phyloP scores from a whole-genome alignment of 2,888 invertebrate species.

The Amblyjoppa proteus region DNA sequence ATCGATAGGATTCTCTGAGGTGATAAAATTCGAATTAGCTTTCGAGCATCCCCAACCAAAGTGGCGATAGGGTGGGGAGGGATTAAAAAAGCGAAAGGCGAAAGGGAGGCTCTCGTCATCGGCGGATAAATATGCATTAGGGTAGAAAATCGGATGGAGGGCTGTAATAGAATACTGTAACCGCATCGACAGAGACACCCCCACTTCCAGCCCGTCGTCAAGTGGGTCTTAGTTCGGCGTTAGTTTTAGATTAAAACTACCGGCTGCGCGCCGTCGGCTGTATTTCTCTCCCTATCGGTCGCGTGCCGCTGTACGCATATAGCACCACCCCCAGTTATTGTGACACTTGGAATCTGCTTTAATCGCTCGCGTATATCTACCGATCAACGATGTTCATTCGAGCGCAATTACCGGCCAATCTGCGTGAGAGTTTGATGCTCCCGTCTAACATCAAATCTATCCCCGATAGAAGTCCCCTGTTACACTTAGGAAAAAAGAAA shows the following conservation, averaged over 20 bases:
- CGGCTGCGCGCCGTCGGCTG: conserved; percentile 23
- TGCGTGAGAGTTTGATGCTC: conserved; percentile 78
- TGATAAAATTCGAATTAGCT: conserved; percentile 69
- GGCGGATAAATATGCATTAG: conserved; percentile 75
- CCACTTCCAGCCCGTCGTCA: conserved; percentile 71
- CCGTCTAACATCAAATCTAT: not conserved
- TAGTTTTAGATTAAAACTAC: conserved; percentile 33
- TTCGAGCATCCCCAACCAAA: conserved; percentile 49
- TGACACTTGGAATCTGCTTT: conserved; percentile 77
- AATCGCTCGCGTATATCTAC: conserved; percentile 68
- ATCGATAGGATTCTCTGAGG: conserved; percentile 54
- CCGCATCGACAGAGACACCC: conserved; percentile 44
- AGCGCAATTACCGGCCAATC: conserved; percentile 80
- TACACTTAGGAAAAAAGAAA: too few species aligned
- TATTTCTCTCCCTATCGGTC: conserved; percentile 64
- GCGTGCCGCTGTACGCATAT: conserved; percentile 72
- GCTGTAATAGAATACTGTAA: conserved; percentile 24
- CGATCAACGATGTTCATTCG: conserved; percentile 77
- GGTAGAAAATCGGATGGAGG: conserved; percentile 72
- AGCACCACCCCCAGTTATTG: conserved; percentile 71
- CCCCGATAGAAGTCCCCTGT: not conserved
- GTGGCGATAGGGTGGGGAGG: conserved; percentile 43
- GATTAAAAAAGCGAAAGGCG: conserved; percentile 35
- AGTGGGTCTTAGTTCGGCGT: conserved; percentile 77
- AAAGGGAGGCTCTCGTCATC: conserved; percentile 46